These are phyloP conservation scores for Drosophila sechellia DNA, from an alignment of 1,140 invertebrate genomes.

Conservation along the genomic window DNA sequence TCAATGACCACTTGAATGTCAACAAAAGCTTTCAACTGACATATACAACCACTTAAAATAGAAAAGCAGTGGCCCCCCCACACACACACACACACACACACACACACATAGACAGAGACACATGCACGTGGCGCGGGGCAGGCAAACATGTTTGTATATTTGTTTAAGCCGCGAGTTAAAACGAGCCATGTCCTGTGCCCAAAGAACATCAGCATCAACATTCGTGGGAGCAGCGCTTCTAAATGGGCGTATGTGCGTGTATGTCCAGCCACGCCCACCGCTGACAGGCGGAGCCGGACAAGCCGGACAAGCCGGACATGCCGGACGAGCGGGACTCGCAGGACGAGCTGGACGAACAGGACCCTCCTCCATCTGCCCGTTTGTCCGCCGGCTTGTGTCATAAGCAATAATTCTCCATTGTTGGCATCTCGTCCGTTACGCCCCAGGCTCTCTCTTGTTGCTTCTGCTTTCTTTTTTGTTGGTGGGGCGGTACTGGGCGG, in stretches of 20 bases:
- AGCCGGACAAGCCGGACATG: background rate
- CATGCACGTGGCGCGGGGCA: constrained; percentile 3
- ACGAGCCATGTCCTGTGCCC: constrained; percentile 44
- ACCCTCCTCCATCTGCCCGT: constrained; percentile 2
- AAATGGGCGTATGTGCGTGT: constrained; percentile 43
- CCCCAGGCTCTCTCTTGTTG: constrained; percentile 58
- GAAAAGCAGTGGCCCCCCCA: constrained; percentile 58
- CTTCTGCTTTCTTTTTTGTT: constrained; percentile 16
- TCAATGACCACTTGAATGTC: constrained; percentile 82
- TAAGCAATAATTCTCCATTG: constrained; percentile 78
- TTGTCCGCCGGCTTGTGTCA: constrained; percentile 59
- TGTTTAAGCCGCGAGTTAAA: constrained; percentile 70
- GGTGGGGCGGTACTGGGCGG: background rate
- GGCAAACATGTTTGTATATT: constrained; percentile 46
- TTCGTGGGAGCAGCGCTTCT: background rate
- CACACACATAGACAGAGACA: constrained; percentile 15
- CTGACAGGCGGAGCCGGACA: constrained; percentile 15
- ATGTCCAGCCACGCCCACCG: constrained; percentile 27
- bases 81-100: constrained; percentile 22
- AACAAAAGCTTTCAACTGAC: constrained; percentile 80
- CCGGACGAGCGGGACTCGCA: too few relatives aligned
- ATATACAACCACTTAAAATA: constrained; percentile 82
- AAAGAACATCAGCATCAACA: constrained; percentile 35
- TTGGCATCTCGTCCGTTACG: constrained; percentile 50
- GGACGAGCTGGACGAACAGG: background rate